A percentile compares a stretch with the other conserved stretches of the same genome.
Conservation (phyloP, 2,113 vertebrate genomes). For the Bothrops jararaca region DNA sequence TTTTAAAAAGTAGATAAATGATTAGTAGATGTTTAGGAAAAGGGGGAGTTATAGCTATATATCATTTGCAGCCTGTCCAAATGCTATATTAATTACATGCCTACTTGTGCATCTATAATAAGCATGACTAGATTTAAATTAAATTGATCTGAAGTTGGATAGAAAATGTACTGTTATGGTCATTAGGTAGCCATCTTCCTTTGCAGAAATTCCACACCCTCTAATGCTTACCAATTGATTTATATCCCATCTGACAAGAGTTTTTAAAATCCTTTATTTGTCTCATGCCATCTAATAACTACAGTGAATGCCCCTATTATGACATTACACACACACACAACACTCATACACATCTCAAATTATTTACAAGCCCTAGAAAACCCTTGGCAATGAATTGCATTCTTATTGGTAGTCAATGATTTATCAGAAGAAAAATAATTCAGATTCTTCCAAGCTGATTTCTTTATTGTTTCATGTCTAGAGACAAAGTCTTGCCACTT, state of each 20-base stretch:
- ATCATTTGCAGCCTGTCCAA: background rate
- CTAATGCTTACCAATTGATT: conserved; percentile 32
- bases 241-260: background rate
- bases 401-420: background rate
- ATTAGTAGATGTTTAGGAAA: conserved; percentile 18
- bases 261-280: conserved; percentile 29
- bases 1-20: background rate
- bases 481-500: background rate
- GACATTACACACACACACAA: background rate
- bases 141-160: background rate
- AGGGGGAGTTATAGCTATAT: background rate
- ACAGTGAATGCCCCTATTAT: conserved; percentile 30
- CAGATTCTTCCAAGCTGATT: background rate
- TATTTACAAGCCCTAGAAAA: conserved; percentile 21
- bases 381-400: background rate
- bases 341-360: conserved; percentile 25
- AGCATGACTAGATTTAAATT: conserved; percentile 4
- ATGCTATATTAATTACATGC: background rate
- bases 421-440: background rate
- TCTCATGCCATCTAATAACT: conserved; percentile 14
- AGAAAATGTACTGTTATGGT: background rate
- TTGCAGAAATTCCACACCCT: background rate
- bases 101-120: background rate
- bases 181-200: background rate
- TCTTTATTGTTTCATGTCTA: background rate